Base-by-base conservation (phyloP, 2,888 invertebrate species). In the Neuroscelio doddi region DNA sequence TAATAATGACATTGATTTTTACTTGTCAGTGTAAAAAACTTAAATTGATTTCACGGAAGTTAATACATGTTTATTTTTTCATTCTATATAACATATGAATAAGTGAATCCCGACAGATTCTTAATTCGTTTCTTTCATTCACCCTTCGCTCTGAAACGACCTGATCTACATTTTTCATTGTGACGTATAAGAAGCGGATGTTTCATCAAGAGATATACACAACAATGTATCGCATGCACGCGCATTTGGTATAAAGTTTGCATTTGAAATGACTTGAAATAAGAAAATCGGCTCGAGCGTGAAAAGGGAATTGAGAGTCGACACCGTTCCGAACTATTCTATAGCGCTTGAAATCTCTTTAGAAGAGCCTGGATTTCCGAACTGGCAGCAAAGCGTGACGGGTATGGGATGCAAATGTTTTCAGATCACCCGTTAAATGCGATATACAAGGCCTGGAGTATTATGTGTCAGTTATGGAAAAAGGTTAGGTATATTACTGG, bases 391-490 rank as follows among this genome's bases (percentile, higher is more conserved):
- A 27, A 29, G 32, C 7, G 32, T 46, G 32, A 16, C 32, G 21
- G 21, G 12, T 8, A 16, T 16, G 47, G 49, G 38, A 49, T 50
- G 47, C 51, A 56, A 70, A 68, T 72, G 67, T 69, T 77, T 76
- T 57, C 59, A n/a, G 71, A 69, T 70, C 77, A 77, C 77, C 76
- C 77, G 69, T 69, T 74, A 72, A 72, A 50, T 68, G 55, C 21
- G 21, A 5, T 5, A 5, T 21, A 65, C 65, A 66, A 73, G 76
- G 76, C 72, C 71, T 75, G 76, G 79, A 76, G 76, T 76, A 79
- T 79, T 77, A 77, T 75, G 73, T 75, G 68, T 72, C 75, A 76
- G 78, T 78, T 78, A n/a, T n/a, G n/a, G 17, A 42, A 12, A 42
- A 26, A 26, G n/a, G 27, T 26, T 14, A 24, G 29, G 14, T 42